Conservation (phyloP, 2,888 invertebrate genomes). For the Lathronympha strigana region DNA sequence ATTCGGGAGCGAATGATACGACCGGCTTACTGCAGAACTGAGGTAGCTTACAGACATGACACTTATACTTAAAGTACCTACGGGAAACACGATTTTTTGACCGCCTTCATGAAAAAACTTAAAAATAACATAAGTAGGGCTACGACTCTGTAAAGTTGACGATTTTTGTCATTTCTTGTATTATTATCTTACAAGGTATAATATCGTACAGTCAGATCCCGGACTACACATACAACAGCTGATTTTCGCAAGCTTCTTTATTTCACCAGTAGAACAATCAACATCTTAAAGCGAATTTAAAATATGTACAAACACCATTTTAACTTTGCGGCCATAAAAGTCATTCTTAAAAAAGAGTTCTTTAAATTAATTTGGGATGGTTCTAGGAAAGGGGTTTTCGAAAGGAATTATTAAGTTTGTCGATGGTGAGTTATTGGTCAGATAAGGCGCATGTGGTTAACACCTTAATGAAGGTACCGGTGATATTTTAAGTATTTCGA, state of each 20-base stretch:
- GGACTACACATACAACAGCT: slow-evolving; percentile 16
- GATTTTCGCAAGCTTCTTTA: slow-evolving; percentile 23
- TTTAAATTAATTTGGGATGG: neutral
- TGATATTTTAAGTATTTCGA: slow-evolving; percentile 18
- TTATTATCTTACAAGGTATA: neutral
- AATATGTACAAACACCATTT: slow-evolving; percentile 6
- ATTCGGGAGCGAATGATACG: no score
- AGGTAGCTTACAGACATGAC: no score
- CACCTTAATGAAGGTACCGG: slow-evolving; percentile 27
- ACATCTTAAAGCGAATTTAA: slow-evolving; percentile 13
- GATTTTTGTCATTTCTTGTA: no score
- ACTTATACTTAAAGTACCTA: no score
- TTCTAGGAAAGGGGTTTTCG: neutral
- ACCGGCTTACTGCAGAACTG: no score
- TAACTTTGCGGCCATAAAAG: slow-evolving; percentile 1
- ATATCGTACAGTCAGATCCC: neutral
- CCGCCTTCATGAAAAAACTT: no score
- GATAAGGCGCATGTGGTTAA: slow-evolving; percentile 25
- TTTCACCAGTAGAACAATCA: slow-evolving; percentile 1
- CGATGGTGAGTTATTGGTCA: slow-evolving; percentile 19
- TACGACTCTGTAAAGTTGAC: no score
- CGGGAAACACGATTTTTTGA: no score
- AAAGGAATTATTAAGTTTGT: slow-evolving; percentile 2
- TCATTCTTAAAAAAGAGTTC: neutral
- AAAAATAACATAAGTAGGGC: neutral